Conservation (phyloP, 2,797 vertebrate species). For the Protonibea diacanthus region DNA sequence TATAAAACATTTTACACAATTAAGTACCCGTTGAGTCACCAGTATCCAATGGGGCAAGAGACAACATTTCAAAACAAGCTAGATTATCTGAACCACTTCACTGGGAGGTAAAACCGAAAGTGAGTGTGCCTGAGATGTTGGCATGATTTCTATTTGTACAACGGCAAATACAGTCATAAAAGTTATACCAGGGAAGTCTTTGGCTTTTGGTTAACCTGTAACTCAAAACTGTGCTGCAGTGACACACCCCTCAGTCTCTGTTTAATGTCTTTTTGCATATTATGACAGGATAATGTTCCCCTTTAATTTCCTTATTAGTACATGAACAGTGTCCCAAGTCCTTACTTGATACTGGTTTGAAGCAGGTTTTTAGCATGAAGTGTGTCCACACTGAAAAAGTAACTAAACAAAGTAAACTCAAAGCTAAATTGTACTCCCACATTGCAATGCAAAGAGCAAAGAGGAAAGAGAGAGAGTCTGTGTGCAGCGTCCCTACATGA, state of each 20-base stretch:
- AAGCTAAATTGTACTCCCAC: neutral
- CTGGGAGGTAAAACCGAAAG: neutral
- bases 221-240: neutral
- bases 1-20: no score
- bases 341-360: neutral
- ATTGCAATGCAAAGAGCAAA: neutral
- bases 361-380: neutral
- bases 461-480: neutral
- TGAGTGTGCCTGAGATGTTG: neutral
- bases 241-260: neutral
- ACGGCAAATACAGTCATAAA: neutral
- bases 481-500: constrained; percentile 30
- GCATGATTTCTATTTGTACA: neutral
- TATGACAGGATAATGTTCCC: neutral
- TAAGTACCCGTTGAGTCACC: neutral
- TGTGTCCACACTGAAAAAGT: neutral
- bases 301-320: neutral
- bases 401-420: neutral
- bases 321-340: neutral
- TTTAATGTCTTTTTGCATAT: neutral
- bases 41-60: neutral
- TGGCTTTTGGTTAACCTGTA: neutral
- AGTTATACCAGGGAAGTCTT: neutral
- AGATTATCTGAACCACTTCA: constrained; percentile 4
- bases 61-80: neutral